Percentiles rank a stretch among this genome's conserved stretches.
phyloP scores from a whole-genome alignment of 2,888 invertebrate genomes.

The Melinaea marsaeus region DNA sequence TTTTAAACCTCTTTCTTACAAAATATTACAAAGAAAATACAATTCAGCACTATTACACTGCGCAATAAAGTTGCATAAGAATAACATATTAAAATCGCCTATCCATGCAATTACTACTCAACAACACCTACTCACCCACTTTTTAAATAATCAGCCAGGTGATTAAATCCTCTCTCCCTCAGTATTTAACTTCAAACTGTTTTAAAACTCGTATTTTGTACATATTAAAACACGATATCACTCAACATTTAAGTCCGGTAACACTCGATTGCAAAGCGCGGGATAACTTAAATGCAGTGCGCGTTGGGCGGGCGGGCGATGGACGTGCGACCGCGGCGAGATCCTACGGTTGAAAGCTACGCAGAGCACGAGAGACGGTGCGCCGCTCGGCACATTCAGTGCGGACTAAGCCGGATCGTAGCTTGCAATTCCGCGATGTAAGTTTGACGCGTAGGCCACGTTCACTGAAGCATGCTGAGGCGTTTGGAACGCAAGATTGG shows the following conservation, averaged over 20 bases:
- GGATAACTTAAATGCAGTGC: constrained; percentile 9
- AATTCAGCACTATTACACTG: constrained; percentile 8
- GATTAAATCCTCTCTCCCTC: constrained; percentile 41
- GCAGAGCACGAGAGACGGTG: constrained; percentile 7
- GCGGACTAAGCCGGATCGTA: constrained; percentile 16
- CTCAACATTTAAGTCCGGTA: constrained; percentile 5
- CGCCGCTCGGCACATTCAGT: constrained; percentile 16
- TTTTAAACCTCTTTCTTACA: too few species aligned
- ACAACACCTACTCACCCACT: constrained; percentile 60
- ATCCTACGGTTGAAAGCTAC: constrained; percentile 20
- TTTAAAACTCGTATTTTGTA: constrained; percentile 11
- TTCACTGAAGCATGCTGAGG: constrained; percentile 1
- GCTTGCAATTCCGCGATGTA: constrained; percentile 14
- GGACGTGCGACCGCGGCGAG: constrained; percentile 27
- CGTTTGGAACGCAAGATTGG: neutral
- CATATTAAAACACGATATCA: constrained; percentile 8
- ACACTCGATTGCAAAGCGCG: constrained; percentile 2
- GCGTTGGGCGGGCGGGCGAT: constrained; percentile 34
- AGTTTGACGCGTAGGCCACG: constrained; percentile 13
- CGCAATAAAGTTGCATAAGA: constrained; percentile 32
- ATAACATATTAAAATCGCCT: constrained; percentile 32
- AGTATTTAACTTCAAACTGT: constrained; percentile 34
- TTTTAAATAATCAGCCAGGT: constrained; percentile 50
- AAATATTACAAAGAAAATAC: too few species aligned
- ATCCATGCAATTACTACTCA: constrained; percentile 32